These are phyloP conservation scores for Ciconia stormi DNA, from an alignment of 2,113 vertebrate species.

Conservation along the genomic window DNA sequence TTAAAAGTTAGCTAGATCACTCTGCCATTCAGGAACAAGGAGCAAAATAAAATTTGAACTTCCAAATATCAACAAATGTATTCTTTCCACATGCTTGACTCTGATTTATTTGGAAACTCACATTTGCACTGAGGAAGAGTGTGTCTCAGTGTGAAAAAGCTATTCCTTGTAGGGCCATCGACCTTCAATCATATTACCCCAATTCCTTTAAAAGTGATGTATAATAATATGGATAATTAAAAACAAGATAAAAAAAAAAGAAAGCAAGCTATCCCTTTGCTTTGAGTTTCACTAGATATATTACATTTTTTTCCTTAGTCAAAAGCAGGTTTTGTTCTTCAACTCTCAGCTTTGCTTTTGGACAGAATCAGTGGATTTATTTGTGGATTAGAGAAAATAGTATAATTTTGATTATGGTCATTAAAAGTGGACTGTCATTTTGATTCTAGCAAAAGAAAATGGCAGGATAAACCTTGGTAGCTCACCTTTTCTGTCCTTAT, in stretches of 20 bases:
- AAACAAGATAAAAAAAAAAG: not conserved
- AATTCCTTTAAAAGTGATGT: not conserved
- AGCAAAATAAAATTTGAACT: not conserved
- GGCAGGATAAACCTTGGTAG: not conserved
- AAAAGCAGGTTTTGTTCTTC: not conserved
- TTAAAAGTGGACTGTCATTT: not conserved
- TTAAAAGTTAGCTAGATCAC: not conserved
- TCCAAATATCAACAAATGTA: not conserved
- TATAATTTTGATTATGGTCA: not conserved
- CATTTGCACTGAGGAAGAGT: not conserved
- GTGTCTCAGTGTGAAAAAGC: not conserved
- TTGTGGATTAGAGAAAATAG: not conserved
- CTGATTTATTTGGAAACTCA: not conserved
- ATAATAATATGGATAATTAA: not conserved
- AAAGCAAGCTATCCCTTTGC: not conserved
- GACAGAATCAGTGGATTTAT: not conserved
- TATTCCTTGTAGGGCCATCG: not conserved
- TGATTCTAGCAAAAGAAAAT: not conserved
- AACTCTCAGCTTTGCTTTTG: not conserved
- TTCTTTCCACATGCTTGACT: not conserved
- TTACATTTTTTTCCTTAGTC: not conserved
- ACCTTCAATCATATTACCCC: not conserved
- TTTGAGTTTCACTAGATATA: not conserved
- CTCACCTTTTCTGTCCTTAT: not conserved
- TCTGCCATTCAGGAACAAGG: not conserved